Evolutionary conservation across 2,113 vertebrate species (phyloP).

Genomic region (Chlamydotis undulata): DNA sequence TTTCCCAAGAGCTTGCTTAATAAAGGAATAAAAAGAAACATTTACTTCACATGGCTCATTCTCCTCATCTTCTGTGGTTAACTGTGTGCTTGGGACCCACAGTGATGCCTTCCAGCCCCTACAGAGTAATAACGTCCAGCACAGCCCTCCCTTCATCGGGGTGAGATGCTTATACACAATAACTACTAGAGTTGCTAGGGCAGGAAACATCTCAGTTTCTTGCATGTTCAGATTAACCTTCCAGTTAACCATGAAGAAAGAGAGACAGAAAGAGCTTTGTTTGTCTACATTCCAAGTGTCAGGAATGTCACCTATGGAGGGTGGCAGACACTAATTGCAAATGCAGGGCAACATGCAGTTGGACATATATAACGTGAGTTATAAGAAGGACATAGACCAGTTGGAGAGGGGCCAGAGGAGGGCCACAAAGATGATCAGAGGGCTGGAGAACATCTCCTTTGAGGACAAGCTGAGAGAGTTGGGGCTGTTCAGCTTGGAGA

Average conservation of each 20-base stretch:
- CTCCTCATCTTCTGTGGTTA: not conserved
- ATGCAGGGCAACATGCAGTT: not conserved
- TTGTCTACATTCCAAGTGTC: not conserved
- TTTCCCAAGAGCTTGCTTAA: slow-evolving; percentile 44
- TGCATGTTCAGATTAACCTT: not conserved
- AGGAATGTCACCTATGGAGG: not conserved
- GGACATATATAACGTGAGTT: no score
- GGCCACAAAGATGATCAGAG: no score
- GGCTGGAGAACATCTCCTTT: no score
- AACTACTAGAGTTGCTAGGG: not conserved
- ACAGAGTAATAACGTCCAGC: rapidly evolving
- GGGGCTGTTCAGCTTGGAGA: no score
- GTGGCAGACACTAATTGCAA: not conserved
- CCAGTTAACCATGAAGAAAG: not conserved
- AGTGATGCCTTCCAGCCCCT: not conserved
- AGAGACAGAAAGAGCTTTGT: not conserved
- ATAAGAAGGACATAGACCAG: no score
- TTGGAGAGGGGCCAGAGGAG: no score
- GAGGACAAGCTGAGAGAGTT: no score
- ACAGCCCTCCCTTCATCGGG: not conserved
- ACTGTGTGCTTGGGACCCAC: not conserved
- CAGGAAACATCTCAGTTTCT: not conserved
- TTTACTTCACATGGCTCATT: not conserved
- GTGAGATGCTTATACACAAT: not conserved
- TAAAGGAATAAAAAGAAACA: slow-evolving; percentile 1